Conservation (phyloP, 2,888 invertebrate species). For the Reticulitermes lucifugus region DNA sequence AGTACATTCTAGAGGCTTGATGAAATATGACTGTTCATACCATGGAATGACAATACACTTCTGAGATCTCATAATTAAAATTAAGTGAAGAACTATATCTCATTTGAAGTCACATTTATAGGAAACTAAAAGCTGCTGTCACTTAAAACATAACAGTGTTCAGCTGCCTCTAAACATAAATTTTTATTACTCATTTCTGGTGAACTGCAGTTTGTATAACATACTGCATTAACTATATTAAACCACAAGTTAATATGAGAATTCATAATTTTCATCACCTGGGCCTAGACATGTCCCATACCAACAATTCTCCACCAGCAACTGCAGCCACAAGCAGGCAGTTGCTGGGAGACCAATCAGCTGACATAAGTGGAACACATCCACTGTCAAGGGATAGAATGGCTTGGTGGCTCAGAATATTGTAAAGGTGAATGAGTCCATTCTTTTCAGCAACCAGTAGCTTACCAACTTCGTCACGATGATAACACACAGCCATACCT, state of each 20-base stretch:
- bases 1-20: too few species aligned
- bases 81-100: too few species aligned
- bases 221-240: too few species aligned
- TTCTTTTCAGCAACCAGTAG: conserved; percentile 80
- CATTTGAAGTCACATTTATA: too few species aligned
- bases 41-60: too few species aligned
- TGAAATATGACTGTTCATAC: too few species aligned
- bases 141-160: too few species aligned
- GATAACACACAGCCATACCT: conserved; percentile 70
- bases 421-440: conserved; percentile 80
- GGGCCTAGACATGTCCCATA: conserved; percentile 76
- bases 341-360: conserved; percentile 78
- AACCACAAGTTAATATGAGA: not conserved
- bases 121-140: too few species aligned
- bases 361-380: conserved; percentile 70
- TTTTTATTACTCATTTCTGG: too few species aligned
- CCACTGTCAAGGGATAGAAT: conserved; percentile 75
- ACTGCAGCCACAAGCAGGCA: conserved; percentile 71
- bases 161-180: too few species aligned
- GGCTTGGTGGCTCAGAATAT: conserved; percentile 73
- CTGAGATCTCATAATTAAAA: too few species aligned
- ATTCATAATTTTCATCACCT: conserved; percentile 64
- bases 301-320: conserved; percentile 73
- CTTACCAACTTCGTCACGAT: conserved; percentile 76
- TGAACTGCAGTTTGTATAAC: too few species aligned